Conservation (phyloP, 35 echinoderm and acorn worm species). For the Anneissia japonica region DNA sequence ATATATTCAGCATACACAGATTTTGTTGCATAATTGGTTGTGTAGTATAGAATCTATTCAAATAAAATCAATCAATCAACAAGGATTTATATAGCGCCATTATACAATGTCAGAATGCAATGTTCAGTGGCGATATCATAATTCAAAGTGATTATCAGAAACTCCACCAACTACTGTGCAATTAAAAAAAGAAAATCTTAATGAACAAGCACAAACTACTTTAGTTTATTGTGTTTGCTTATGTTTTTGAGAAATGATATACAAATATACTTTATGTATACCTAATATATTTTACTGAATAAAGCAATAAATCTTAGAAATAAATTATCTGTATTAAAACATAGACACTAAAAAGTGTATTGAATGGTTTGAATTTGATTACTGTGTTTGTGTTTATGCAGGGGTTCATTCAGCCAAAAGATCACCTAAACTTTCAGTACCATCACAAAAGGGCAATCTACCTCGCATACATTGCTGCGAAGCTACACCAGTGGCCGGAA, state of each 20-base stretch:
- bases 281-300: neutral
- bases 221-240: neutral
- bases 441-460: conserved; percentile 97
- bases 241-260: neutral
- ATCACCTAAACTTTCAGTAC: conserved; percentile 86
- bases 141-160: too few species aligned
- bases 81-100: too few species aligned
- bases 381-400: neutral
- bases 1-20: too few species aligned
- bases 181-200: too few species aligned
- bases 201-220: too few species aligned
- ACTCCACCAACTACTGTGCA: too few species aligned
- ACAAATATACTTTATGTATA: neutral
- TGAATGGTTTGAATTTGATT: neutral
- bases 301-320: neutral
- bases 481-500: conserved; percentile 44
- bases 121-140: too few species aligned
- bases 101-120: too few species aligned
- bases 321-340: neutral
- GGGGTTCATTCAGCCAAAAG: conserved; percentile 57
- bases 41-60: too few species aligned
- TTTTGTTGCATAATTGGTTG: too few species aligned
- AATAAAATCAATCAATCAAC: too few species aligned
- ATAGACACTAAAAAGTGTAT: neutral
- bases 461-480: conserved; percentile 43